These are phyloP conservation scores for Yoshiicerus persimilis DNA, from an alignment of 1,140 invertebrate species.

Conservation along the genomic window DNA sequence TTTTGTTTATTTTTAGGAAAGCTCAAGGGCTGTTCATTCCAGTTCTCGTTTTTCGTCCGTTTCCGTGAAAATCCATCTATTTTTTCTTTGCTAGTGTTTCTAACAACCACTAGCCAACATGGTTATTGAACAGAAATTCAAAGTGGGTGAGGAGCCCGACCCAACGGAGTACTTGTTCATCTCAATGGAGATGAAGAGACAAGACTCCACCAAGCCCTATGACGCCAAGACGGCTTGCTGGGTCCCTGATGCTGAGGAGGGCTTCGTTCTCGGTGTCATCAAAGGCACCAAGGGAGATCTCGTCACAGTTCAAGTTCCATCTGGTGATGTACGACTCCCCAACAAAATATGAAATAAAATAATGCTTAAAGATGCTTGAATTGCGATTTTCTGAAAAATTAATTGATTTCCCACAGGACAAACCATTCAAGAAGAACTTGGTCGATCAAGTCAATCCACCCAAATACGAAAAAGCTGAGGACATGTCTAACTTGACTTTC, in stretches of 20 bases:
- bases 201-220: slow-evolving; percentile 60
- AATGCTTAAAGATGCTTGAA: neutral
- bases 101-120: slow-evolving; percentile 27
- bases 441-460: slow-evolving; percentile 63
- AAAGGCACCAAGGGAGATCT: slow-evolving; percentile 67
- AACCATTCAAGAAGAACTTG: slow-evolving; percentile 59
- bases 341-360: too few species aligned
- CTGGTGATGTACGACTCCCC: slow-evolving; percentile 55
- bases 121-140: slow-evolving; percentile 50
- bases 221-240: slow-evolving; percentile 68
- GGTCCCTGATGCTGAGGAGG: slow-evolving; percentile 66
- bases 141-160: slow-evolving; percentile 56
- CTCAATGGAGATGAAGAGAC: slow-evolving; percentile 57
- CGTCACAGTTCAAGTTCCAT: slow-evolving; percentile 59
- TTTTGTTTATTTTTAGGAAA: slow-evolving; percentile 14
- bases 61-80: neutral
- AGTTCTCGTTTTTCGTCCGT: neutral
- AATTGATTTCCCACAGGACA: slow-evolving; percentile 40
- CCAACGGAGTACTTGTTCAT: slow-evolving; percentile 57
- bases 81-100: neutral
- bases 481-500: slow-evolving; percentile 71
- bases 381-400: neutral
- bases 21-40: slow-evolving; percentile 48
- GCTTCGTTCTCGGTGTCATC: slow-evolving; percentile 64
- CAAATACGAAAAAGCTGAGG: slow-evolving; percentile 66